Conservation (phyloP, 2,797 vertebrate species). For the Galago senegalensis region DNA sequence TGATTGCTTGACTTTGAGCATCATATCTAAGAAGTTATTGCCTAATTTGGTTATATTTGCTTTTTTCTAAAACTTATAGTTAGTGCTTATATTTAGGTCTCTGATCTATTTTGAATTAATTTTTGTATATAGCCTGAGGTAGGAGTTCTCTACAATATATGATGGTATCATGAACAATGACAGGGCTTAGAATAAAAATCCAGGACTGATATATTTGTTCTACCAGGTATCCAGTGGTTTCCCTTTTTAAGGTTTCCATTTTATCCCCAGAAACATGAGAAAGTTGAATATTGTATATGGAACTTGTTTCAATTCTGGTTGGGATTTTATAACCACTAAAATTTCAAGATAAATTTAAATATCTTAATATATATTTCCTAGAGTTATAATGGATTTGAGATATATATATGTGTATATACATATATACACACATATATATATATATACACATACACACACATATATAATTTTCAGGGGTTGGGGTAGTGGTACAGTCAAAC, state of each 20-base stretch:
- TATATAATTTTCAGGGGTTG: too few relatives aligned
- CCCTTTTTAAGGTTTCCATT: neutral
- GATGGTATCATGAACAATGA: neutral
- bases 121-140: neutral
- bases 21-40: neutral
- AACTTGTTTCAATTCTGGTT: neutral
- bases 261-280: neutral
- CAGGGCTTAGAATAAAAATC: constrained; percentile 20
- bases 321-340: neutral
- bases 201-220: neutral
- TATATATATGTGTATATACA: too few relatives aligned
- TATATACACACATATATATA: too few relatives aligned
- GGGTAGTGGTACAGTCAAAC: neutral
- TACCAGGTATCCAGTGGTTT: neutral
- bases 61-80: neutral
- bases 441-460: too few relatives aligned
- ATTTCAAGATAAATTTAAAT: neutral
- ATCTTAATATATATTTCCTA: neutral
- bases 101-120: neutral
- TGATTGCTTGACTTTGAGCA: neutral
- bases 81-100: neutral
- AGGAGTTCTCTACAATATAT: neutral
- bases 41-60: neutral
- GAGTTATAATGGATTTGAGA: neutral
- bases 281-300: neutral